phyloP scores from a whole-genome alignment of 2,797 vertebrate genomes.

The Siniperca obscura region DNA sequence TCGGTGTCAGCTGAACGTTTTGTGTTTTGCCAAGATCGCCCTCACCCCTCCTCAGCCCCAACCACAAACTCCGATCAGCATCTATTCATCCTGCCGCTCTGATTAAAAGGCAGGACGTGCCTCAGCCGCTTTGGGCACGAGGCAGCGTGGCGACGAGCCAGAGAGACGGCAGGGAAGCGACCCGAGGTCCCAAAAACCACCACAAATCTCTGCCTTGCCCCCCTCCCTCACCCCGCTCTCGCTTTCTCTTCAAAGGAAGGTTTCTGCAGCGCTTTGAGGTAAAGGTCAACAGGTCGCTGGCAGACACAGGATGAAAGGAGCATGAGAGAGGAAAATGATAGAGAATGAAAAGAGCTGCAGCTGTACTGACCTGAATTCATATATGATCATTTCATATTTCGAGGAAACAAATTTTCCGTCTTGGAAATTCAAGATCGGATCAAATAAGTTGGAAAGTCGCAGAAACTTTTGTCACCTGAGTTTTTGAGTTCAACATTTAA shows the following conservation, averaged over 20 bases:
- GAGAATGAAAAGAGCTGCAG: constrained; percentile 17
- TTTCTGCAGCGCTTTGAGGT: constrained; percentile 37
- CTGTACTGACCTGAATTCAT: not conserved
- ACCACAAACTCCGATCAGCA: constrained; percentile 26
- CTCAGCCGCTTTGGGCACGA: constrained; percentile 55
- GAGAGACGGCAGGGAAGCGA: constrained; percentile 39
- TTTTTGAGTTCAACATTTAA: not conserved
- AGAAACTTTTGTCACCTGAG: not conserved
- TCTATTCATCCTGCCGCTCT: constrained; percentile 47
- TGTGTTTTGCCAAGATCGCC: constrained; percentile 58
- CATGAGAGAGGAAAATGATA: not conserved
- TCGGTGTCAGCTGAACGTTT: constrained; percentile 53
- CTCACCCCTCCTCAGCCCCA: not conserved
- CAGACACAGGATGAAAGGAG: constrained; percentile 45
- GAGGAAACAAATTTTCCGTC: not conserved
- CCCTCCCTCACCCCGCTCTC: not conserved
- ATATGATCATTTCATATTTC: not conserved
- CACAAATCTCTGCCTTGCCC: not conserved
- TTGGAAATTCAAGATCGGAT: not conserved
- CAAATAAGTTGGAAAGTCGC: not conserved
- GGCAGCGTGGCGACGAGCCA: constrained; percentile 58
- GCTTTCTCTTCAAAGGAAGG: constrained; percentile 52
- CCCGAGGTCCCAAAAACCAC: constrained; percentile 24
- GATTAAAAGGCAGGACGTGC: constrained; percentile 70
- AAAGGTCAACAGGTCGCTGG: constrained; percentile 53